These are phyloP conservation scores for Drosophila demipolita DNA, from an alignment of 2,888 invertebrate genomes.

Conservation along the genomic window DNA sequence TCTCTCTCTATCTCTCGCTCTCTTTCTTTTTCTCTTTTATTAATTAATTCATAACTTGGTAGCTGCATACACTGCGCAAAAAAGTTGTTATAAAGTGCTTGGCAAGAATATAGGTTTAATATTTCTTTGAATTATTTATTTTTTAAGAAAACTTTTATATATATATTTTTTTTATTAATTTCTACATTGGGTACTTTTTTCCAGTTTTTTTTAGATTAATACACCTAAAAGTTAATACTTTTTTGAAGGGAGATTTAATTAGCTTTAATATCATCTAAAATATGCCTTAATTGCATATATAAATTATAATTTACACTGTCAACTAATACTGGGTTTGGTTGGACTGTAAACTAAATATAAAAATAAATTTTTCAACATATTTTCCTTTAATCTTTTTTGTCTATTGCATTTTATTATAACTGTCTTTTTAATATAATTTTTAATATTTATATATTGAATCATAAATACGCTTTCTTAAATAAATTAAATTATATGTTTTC, in stretches of 20 bases:
- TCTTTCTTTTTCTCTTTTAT: conserved; percentile 37
- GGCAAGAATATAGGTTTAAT: neutral
- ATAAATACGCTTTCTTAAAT: neutral
- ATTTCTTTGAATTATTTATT: neutral
- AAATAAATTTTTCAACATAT: neutral
- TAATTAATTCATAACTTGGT: conserved; percentile 72
- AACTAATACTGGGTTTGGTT: no score
- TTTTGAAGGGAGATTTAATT: neutral
- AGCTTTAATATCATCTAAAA: neutral
- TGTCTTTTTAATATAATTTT: neutral
- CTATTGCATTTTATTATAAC: neutral
- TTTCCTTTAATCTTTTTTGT: neutral
- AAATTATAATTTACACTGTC: neutral
- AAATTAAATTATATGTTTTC: neutral
- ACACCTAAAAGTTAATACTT: no score
- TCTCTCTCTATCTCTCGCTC: conserved; percentile 13
- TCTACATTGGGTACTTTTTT: no score
- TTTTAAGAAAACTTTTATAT: no score
- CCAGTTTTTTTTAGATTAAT: no score
- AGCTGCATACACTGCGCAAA: conserved; percentile 21
- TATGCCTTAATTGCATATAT: neutral
- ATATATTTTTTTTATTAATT: no score
- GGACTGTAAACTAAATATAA: neutral
- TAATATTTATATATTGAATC: neutral
- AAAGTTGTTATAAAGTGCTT: neutral